Evolutionary conservation across 2,888 invertebrate genomes (phyloP).

Genomic region (Eupithecia tripunctaria): DNA sequence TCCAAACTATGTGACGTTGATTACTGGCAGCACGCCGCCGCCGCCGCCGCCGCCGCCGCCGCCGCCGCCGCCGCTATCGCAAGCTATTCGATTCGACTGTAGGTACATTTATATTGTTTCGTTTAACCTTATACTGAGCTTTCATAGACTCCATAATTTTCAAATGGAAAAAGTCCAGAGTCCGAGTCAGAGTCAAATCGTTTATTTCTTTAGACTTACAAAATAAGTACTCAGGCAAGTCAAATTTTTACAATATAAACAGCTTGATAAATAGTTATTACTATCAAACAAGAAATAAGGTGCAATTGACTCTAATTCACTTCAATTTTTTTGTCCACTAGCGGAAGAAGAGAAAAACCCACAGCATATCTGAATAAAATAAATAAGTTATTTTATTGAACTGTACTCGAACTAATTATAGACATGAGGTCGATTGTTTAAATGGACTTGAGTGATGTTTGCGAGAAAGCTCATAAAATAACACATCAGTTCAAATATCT

Average conservation of each 20-base stretch:
- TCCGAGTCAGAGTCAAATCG: no score
- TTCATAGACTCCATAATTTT: no score
- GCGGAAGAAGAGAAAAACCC: not conserved
- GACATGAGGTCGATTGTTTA: not conserved
- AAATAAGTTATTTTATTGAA: not conserved
- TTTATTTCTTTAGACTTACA: no score
- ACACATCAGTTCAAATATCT: not conserved
- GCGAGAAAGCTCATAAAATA: not conserved
- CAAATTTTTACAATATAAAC: no score
- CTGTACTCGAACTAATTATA: not conserved
- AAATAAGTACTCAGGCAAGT: no score
- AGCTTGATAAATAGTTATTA: no score
- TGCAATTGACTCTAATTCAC: no score
- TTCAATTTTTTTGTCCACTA: no score
- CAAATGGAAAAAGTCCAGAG: no score
- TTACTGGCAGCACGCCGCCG: not conserved
- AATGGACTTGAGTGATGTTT: not conserved
- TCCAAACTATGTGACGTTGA: not conserved
- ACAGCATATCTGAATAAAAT: not conserved
- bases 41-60: not conserved
- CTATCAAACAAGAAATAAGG: no score
- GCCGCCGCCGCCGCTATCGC: not conserved
- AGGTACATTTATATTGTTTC: no score
- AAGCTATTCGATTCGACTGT: not conserved
- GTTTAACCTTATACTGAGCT: not conserved